Evolutionary conservation across 2,888 invertebrate genomes (phyloP).

Genomic region (Drosophila multiciliata): DNA sequence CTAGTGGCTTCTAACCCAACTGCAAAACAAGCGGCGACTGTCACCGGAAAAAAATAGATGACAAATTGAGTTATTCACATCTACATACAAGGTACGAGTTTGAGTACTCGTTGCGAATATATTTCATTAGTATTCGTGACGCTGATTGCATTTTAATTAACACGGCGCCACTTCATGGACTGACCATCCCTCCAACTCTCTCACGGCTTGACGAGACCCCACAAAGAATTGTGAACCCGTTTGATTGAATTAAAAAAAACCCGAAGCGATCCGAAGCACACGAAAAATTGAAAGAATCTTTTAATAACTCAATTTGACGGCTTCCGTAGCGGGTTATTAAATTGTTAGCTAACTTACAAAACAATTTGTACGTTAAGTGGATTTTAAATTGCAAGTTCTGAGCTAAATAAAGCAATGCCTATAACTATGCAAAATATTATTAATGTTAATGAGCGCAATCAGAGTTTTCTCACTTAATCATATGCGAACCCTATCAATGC

Average conservation of each 20-base stretch:
- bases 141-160: constrained; percentile 82
- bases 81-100: constrained; percentile 53
- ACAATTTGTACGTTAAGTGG: constrained; percentile 49
- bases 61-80: constrained; percentile 77
- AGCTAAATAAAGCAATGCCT: not conserved
- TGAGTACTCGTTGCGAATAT: constrained; percentile 54
- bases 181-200: constrained; percentile 13
- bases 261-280: constrained; percentile 28
- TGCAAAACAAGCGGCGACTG: constrained; percentile 12
- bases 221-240: constrained; percentile 56
- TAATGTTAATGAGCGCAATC: constrained; percentile 5
- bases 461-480: not conserved
- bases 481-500: not conserved
- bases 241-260: constrained; percentile 58
- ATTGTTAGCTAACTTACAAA: constrained; percentile 53
- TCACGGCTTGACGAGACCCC: not conserved
- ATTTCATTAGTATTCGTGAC: constrained; percentile 80
- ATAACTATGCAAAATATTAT: constrained; percentile 7
- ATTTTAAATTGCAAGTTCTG: constrained; percentile 27
- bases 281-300: constrained; percentile 74
- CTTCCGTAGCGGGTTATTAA: constrained; percentile 53
- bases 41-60: constrained; percentile 44
- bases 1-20: constrained; percentile 10
- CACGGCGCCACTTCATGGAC: constrained; percentile 69
- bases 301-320: constrained; percentile 74